Evolutionary conservation across 2,797 vertebrate genomes (phyloP).

Genomic region (Myotis myotis): DNA sequence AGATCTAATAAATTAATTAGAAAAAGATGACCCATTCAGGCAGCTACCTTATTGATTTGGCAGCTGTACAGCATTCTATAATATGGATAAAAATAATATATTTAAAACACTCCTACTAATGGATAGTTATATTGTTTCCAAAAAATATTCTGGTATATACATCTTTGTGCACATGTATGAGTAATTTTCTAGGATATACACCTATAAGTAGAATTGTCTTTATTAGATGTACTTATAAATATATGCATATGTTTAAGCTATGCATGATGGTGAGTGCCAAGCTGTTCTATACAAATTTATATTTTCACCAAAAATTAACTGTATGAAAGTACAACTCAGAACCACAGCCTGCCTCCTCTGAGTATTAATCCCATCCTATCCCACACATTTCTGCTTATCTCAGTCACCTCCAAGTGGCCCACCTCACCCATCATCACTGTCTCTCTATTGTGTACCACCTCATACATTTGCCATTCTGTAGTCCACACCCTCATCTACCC

Average conservation of each 20-base stretch:
- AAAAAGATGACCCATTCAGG: not conserved
- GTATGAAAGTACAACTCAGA: not conserved
- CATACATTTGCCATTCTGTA: not conserved
- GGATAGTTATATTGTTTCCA: not conserved
- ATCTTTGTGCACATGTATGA: not conserved
- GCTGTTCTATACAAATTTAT: not conserved
- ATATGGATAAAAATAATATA: not conserved
- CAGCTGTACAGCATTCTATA: not conserved
- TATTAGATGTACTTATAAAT: too few relatives aligned
- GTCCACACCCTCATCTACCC: not conserved
- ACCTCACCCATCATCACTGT: not conserved
- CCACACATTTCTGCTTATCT: not conserved
- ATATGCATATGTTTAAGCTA: not conserved
- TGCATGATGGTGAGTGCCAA: not conserved
- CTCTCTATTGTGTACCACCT: not conserved
- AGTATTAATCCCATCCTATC: not conserved
- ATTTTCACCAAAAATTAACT: not conserved
- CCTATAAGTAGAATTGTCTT: not conserved
- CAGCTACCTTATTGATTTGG: not conserved
- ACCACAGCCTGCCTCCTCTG: not conserved
- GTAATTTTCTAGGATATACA: not conserved
- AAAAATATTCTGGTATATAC: not conserved
- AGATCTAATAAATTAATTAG: not conserved
- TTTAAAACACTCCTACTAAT: not conserved
- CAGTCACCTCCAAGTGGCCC: not conserved